Conservation (phyloP, 2,888 invertebrate genomes). For the Trissonchulus latispiculum region DNA sequence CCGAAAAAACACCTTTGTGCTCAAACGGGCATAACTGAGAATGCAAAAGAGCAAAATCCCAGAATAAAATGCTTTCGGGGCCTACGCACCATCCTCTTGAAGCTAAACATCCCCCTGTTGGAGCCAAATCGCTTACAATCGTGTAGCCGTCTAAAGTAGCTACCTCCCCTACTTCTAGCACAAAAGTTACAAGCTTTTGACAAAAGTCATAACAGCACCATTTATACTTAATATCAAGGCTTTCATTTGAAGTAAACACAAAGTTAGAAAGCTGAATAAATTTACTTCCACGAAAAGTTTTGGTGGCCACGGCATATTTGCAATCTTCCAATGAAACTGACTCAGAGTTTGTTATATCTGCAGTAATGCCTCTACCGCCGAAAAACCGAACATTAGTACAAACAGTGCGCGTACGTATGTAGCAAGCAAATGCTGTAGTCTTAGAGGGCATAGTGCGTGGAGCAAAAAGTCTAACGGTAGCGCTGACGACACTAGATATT, state of each 20-base stretch:
- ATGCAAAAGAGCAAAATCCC: not conserved
- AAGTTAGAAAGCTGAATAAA: not conserved
- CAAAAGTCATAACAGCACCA: not conserved
- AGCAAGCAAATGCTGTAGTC: not conserved
- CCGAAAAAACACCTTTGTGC: not conserved
- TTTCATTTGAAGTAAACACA: not conserved
- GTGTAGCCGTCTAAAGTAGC: not conserved
- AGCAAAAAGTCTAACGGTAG: not conserved
- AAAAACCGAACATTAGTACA: not conserved
- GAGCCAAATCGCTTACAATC: not conserved
- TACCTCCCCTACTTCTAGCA: not conserved
- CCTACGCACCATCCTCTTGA: not conserved
- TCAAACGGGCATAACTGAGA: not conserved
- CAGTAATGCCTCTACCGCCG: not conserved
- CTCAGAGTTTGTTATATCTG: not conserved
- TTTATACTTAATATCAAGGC: not conserved
- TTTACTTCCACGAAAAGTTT: not conserved
- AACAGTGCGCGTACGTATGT: not conserved
- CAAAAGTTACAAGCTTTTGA: not conserved
- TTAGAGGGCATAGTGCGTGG: not conserved
- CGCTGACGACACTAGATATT: not conserved
- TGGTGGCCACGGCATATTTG: not conserved
- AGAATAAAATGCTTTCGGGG: not conserved
- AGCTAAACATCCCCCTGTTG: not conserved
- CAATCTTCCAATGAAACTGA: not conserved